Evolutionary conservation across 2,797 vertebrate genomes (phyloP), one percentile per base, ranked within the genome.

Genomic region (Enteromius mattozi): DNA sequence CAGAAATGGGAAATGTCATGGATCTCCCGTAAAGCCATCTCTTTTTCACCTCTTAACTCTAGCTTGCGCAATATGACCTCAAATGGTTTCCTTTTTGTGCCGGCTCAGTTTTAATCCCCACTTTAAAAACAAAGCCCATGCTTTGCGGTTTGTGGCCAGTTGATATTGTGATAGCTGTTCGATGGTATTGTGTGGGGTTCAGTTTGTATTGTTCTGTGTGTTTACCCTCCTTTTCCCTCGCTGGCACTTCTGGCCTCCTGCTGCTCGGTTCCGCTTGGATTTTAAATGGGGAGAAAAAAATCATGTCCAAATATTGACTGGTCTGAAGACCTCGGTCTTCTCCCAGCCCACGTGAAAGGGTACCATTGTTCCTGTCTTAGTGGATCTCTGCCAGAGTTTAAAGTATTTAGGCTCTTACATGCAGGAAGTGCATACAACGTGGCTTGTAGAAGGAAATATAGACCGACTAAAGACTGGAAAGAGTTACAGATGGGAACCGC

Each of bases 261-360:
- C 91, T 79, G 91, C 88, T 93, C 40, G 86, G 88, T 93, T 94
- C 92, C 86, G 89, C 93, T 93, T 92, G 92, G 94, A 95, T 92
- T 90, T 81, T 75, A 65, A 86, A 75, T 91, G 76, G 92, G 94
- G 90, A 83, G 88, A 89, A 89, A 93, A 92, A 93, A 92, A 82
- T 79, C 91, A 85, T 91, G 93, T 94, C 92, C 93, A 97, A 96
- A 97, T 96, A 96, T 96, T 97, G 96, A 96, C 95, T 90, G 90
- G 90, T 91, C 91, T 91, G 88, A 89, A 92, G 90, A 93, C 90
- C 86, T 80, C 90, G 90, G 93, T 88, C 89, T 90, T 92, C 92
- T 91, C 93, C 93, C 92, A 94, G 92, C 87, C 83, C 89, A 83
- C 75, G 88, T 96, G 93, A 96, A 96, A 96, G 95, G 90, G 87